These are phyloP conservation scores for Syritta pipiens DNA, from an alignment of 2,888 invertebrate species.

Conservation along the genomic window DNA sequence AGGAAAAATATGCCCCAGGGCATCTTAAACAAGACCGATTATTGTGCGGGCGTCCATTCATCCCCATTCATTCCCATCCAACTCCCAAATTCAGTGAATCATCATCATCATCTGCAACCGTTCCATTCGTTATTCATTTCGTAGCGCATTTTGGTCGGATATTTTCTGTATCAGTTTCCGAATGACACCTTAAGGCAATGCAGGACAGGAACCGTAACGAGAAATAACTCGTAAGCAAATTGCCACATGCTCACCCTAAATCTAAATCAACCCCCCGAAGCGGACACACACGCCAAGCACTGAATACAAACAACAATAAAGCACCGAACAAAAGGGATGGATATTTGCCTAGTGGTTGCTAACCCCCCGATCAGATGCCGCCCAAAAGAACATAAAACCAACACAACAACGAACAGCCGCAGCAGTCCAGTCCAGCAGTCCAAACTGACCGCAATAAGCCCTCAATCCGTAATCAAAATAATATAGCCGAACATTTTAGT, in stretches of 20 bases:
- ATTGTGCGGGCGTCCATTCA: too few species aligned
- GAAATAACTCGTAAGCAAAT: slow-evolving; percentile 57
- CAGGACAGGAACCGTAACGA: slow-evolving; percentile 27
- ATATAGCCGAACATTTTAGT: slow-evolving; percentile 64
- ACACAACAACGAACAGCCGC: slow-evolving; percentile 30
- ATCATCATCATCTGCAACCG: slow-evolving; percentile 8
- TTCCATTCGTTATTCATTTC: slow-evolving; percentile 30
- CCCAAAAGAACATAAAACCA: slow-evolving; percentile 6
- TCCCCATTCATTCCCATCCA: too few species aligned
- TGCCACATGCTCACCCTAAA: slow-evolving; percentile 38
- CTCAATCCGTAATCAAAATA: slow-evolving; percentile 67
- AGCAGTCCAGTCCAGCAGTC: slow-evolving; percentile 5
- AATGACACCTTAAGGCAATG: slow-evolving; percentile 49
- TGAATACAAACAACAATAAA: slow-evolving; percentile 11
- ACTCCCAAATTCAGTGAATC: too few species aligned
- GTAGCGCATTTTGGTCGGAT: neutral
- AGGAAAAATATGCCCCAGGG: too few species aligned
- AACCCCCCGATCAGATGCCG: neutral
- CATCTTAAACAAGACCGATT: too few species aligned
- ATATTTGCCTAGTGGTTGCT: slow-evolving; percentile 40
- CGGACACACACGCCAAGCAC: neutral
- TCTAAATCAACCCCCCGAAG: slow-evolving; percentile 32
- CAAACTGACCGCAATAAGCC: slow-evolving; percentile 62
- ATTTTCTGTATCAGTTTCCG: slow-evolving; percentile 9
- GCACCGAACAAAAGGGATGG: slow-evolving; percentile 29